Evolutionary conservation across 2,797 vertebrate species (phyloP).

Genomic region (Coluber constrictor): DNA sequence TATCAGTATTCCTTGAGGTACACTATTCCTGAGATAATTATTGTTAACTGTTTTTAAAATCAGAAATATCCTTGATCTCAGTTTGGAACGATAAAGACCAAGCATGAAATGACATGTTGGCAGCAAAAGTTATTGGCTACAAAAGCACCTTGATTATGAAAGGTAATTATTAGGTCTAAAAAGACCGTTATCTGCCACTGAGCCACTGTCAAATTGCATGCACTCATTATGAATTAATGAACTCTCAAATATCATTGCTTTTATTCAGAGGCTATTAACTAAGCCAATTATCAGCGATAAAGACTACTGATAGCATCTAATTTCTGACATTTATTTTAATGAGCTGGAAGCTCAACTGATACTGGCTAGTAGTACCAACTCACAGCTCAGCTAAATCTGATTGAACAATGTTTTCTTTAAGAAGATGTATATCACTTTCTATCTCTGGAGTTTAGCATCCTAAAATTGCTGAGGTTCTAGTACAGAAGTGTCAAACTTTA

Average conservation of each 20-base stretch:
- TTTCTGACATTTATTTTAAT: neutral
- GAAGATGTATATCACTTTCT: neutral
- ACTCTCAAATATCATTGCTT: conserved; percentile 6
- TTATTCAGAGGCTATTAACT: neutral
- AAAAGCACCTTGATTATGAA: neutral
- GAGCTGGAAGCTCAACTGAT: neutral
- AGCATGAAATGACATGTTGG: neutral
- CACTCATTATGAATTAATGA: neutral
- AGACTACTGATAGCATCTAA: neutral
- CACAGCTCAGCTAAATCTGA: neutral
- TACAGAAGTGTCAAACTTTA: too few species aligned
- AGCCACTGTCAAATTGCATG: neutral
- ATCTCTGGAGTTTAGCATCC: neutral
- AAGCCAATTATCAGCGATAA: neutral
- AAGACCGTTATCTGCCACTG: neutral
- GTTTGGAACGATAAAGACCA: neutral
- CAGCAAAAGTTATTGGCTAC: neutral
- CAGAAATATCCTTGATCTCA: neutral
- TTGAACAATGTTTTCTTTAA: neutral
- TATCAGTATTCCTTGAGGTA: neutral
- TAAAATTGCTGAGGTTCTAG: neutral
- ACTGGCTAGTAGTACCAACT: neutral
- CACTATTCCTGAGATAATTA: neutral
- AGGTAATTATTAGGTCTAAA: neutral
- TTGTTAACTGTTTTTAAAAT: neutral